phyloP scores from a whole-genome alignment of 2,888 invertebrate species.

The Cinara cedri region DNA sequence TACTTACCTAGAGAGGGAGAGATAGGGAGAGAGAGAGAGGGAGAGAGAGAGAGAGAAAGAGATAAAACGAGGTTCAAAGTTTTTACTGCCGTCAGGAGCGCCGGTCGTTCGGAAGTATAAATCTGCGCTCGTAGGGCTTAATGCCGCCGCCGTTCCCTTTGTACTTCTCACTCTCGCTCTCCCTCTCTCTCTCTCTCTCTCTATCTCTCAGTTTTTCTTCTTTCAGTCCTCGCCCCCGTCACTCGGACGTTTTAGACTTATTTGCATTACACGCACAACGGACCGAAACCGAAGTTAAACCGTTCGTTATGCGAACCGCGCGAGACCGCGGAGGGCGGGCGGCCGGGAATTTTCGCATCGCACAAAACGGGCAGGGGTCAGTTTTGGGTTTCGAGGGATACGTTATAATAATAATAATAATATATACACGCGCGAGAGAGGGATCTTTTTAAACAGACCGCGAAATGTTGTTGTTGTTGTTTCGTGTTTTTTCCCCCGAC shows the following conservation, averaged over 20 bases:
- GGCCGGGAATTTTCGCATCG: slow-evolving; percentile 23
- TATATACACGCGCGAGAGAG: neutral
- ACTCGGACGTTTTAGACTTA: slow-evolving; percentile 39
- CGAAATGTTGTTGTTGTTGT: slow-evolving; percentile 5
- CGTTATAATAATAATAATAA: too few species aligned
- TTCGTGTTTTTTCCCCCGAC: neutral
- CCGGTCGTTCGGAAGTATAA: slow-evolving; percentile 46
- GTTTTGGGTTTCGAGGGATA: slow-evolving; percentile 18
- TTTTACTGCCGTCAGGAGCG: slow-evolving; percentile 40
- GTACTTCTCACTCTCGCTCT: neutral
- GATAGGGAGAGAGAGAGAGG: too few species aligned
- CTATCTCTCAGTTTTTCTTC: too few species aligned
- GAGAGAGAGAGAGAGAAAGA: neutral
- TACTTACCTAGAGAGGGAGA: too few species aligned
- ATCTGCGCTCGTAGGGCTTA: slow-evolving; percentile 37
- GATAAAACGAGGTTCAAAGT: slow-evolving; percentile 50
- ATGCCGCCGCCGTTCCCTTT: neutral
- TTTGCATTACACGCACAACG: slow-evolving; percentile 37
- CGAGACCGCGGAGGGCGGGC: neutral
- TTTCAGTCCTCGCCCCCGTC: neutral
- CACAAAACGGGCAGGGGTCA: slow-evolving; percentile 41
- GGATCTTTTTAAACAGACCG: slow-evolving; percentile 41
- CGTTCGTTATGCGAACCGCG: neutral
- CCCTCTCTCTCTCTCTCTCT: neutral
- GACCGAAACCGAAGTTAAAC: slow-evolving; percentile 26